Evolutionary conservation across 2,888 invertebrate genomes (phyloP).

Genomic region (Marasmarcha lunaedactyla): DNA sequence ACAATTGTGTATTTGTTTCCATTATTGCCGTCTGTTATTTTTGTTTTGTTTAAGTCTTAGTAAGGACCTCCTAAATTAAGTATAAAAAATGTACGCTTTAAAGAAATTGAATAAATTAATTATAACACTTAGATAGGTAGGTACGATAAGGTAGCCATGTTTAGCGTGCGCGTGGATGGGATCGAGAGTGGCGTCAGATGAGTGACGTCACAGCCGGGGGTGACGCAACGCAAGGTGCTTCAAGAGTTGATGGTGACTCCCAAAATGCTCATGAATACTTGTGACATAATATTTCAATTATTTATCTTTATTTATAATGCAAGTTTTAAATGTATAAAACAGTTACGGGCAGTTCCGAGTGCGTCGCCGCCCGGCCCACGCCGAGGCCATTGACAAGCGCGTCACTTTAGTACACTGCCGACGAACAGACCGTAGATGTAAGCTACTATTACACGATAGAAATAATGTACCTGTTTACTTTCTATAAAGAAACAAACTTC

Average conservation of each 20-base stretch:
- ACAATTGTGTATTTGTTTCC: too few relatives aligned
- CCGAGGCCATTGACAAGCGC: conserved; percentile 8
- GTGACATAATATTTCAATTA: too few relatives aligned
- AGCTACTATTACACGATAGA: conserved; percentile 38
- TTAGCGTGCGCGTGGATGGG: conserved; percentile 42
- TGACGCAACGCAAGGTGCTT: too few relatives aligned
- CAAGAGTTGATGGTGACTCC: too few relatives aligned
- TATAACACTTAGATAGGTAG: conserved; percentile 63
- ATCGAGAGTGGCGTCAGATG: too few relatives aligned
- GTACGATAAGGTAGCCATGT: conserved; percentile 53
- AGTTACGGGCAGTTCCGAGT: too few relatives aligned
- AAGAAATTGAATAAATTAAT: conserved; percentile 64
- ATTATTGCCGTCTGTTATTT: conserved; percentile 20
- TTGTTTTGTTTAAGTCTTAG: conserved; percentile 9
- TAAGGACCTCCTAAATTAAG: conserved; percentile 53
- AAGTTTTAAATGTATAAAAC: too few relatives aligned
- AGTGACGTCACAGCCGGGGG: too few relatives aligned
- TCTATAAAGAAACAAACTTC: conserved; percentile 15
- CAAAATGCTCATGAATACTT: too few relatives aligned
- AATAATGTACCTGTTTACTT: conserved; percentile 16
- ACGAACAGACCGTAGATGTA: conserved; percentile 33
- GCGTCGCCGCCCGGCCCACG: too few relatives aligned
- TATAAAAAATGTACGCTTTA: conserved; percentile 69
- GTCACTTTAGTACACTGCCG: conserved; percentile 46
- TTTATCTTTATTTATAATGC: too few relatives aligned